Percentiles rank a stretch among this genome's conserved stretches.
phyloP scores from a whole-genome alignment of 2,113 vertebrate genomes.

The Calonectris borealis region DNA sequence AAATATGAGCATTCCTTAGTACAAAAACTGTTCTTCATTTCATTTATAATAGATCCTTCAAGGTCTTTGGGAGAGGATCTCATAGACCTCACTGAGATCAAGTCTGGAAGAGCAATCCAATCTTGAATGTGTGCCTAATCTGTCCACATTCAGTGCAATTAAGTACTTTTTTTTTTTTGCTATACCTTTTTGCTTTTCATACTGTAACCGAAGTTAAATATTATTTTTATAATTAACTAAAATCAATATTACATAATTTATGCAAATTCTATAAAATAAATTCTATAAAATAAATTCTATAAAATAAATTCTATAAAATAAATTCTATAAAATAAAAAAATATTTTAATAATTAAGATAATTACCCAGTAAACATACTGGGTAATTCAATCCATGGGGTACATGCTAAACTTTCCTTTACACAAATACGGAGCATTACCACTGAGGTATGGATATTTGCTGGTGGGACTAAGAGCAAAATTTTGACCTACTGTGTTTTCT shows the following conservation, averaged over 20 bases:
- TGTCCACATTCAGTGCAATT: not conserved
- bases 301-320: not conserved
- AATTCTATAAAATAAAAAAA: not conserved
- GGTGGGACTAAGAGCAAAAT: not conserved
- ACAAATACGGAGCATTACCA: not conserved
- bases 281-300: not conserved
- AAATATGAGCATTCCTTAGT: not conserved
- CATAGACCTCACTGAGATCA: not conserved
- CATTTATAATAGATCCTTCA: not conserved
- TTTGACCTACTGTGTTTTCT: not conserved
- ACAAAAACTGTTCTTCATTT: not conserved
- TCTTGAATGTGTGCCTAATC: not conserved
- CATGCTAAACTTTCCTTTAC: not conserved
- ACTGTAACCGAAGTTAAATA: not conserved
- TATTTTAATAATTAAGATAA: not conserved
- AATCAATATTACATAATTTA: not conserved
- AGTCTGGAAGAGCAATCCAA: not conserved
- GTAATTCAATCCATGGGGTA: not conserved
- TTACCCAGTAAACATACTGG: not conserved
- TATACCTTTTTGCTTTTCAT: not conserved
- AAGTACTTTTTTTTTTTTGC: not conserved
- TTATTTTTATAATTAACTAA: not conserved
- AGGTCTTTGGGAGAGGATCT: not conserved
- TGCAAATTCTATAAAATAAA: not conserved
- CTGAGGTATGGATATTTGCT: rapidly evolving